A percentile compares a stretch with the other conserved stretches of the same genome.
Conservation (phyloP, 2,888 invertebrate genomes). For the Antheraea yamamai region DNA sequence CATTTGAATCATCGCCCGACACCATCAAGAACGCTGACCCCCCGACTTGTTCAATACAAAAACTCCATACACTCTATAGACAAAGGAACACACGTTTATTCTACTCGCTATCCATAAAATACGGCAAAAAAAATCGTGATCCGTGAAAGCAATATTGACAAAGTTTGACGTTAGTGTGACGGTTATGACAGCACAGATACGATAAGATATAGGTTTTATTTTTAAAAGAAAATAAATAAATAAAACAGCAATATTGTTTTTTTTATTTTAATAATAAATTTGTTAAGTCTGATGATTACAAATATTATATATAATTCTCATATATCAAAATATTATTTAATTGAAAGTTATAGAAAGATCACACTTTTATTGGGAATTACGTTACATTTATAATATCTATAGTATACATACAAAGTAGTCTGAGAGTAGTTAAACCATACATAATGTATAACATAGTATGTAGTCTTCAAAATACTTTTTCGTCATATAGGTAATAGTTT, state of each 20-base stretch:
- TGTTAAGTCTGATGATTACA: too few species aligned
- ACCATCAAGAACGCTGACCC: conserved; percentile 79
- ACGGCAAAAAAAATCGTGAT: conserved; percentile 50
- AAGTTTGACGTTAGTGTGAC: conserved; percentile 43
- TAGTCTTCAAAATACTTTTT: too few species aligned
- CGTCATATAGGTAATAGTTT: too few species aligned
- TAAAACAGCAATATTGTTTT: background rate
- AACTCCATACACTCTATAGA: conserved; percentile 70
- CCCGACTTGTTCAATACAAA: conserved; percentile 65
- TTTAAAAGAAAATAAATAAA: background rate
- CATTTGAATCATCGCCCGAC: conserved; percentile 83
- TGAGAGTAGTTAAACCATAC: too few species aligned
- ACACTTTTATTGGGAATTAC: too few species aligned
- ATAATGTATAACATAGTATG: too few species aligned
- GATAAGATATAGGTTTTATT: background rate
- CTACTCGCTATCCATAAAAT: conserved; percentile 61
- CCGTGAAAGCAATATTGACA: conserved; percentile 47
- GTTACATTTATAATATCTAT: too few species aligned
- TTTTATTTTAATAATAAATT: too few species aligned
- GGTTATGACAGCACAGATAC: conserved; percentile 26
- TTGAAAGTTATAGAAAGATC: too few species aligned
- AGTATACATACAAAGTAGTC: too few species aligned
- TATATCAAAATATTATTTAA: too few species aligned
- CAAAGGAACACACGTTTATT: conserved; percentile 68
- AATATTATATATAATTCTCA: too few species aligned